Conservation (phyloP, 2,888 invertebrate genomes). For the Lycocerus yunnanus region DNA sequence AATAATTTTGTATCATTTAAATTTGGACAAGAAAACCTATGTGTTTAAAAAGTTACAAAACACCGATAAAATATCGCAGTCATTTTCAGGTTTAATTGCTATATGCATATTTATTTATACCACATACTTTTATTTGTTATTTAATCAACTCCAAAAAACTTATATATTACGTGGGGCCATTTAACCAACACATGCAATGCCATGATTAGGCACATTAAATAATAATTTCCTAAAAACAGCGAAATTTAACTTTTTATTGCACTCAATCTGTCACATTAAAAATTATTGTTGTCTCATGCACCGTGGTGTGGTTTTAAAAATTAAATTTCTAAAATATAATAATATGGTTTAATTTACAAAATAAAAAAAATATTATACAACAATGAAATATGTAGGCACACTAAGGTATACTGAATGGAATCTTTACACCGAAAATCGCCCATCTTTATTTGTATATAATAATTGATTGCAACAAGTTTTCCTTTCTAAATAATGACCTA, state of each 20-base stretch:
- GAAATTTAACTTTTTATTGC: neutral
- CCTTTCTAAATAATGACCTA: conserved; percentile 25
- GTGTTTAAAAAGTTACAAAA: neutral
- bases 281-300: neutral
- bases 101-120: no score
- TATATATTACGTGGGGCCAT: neutral
- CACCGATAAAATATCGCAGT: neutral
- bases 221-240: neutral
- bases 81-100: neutral
- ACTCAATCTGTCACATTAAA: neutral
- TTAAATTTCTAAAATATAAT: neutral
- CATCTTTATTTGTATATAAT: neutral
- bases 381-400: neutral
- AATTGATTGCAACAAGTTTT: conserved; percentile 8
- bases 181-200: neutral
- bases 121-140: neutral
- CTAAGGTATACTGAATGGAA: neutral
- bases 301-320: neutral
- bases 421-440: neutral
- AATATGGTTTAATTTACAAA: neutral
- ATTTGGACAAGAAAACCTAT: neutral
- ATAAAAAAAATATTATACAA: neutral
- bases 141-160: neutral
- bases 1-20: neutral
- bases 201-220: neutral